These are phyloP conservation scores for Patella caerulea DNA, from an alignment of 2,888 invertebrate genomes.

Conservation along the genomic window DNA sequence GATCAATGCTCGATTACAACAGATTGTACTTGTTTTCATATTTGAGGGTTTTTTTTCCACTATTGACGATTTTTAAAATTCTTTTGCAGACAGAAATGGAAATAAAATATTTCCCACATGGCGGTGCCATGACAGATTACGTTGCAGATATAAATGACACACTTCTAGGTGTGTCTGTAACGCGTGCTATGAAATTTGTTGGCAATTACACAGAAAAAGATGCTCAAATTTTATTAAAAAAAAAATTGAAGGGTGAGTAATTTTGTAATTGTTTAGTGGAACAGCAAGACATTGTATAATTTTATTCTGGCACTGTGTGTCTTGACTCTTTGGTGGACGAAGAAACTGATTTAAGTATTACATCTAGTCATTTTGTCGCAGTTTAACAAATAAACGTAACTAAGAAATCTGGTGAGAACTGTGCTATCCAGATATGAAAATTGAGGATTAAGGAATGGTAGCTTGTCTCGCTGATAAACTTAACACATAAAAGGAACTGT, in stretches of 20 bases:
- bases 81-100: slow-evolving; percentile 69
- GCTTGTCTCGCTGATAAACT: too few species aligned
- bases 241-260: slow-evolving; percentile 63
- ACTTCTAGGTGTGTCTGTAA: slow-evolving; percentile 67
- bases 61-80: not conserved
- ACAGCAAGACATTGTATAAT: too few species aligned
- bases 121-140: slow-evolving; percentile 69
- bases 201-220: slow-evolving; percentile 60
- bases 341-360: too few species aligned
- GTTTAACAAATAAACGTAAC: too few species aligned
- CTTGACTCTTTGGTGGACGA: too few species aligned
- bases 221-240: slow-evolving; percentile 56
- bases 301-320: too few species aligned
- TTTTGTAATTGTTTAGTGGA: too few species aligned
- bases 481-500: too few species aligned
- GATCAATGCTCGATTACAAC: not conserved
- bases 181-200: slow-evolving; percentile 64
- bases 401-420: too few species aligned
- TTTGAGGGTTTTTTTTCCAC: not conserved
- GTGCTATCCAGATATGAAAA: too few species aligned
- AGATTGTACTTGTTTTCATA: not conserved
- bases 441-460: too few species aligned
- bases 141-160: slow-evolving; percentile 55
- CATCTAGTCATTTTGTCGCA: too few species aligned
- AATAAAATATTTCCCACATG: slow-evolving; percentile 64